A percentile compares a stretch with the other conserved stretches of the same genome.
Evolutionary conservation across 2,888 invertebrate genomes (phyloP).

Genomic region (Aphodius granarius): DNA sequence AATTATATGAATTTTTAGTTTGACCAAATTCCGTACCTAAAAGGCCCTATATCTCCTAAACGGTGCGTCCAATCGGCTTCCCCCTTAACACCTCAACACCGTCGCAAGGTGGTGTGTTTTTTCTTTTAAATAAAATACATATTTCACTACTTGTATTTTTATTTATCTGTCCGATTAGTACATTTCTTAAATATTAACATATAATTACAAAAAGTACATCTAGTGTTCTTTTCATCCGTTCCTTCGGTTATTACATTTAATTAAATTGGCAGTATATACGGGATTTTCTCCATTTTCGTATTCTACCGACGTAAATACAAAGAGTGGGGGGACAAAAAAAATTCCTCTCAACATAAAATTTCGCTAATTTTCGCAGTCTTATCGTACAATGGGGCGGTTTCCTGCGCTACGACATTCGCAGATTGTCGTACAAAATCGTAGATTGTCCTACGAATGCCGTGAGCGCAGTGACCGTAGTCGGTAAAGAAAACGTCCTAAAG

Average conservation of each 20-base stretch:
- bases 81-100: too few relatives aligned
- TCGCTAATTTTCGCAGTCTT: conserved; percentile 8
- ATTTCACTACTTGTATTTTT: not conserved
- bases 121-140: not conserved
- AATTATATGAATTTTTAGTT: too few relatives aligned
- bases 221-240: conserved; percentile 38
- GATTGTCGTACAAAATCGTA: too few relatives aligned
- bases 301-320: not conserved
- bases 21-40: too few relatives aligned
- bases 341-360: not conserved
- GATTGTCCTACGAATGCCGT: too few relatives aligned
- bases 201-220: conserved; percentile 36
- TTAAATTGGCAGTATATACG: conserved; percentile 46
- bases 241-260: conserved; percentile 36
- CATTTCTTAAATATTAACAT: conserved; percentile 27
- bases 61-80: too few relatives aligned
- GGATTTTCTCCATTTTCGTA: not conserved
- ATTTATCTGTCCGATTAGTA: conserved; percentile 23
- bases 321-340: not conserved
- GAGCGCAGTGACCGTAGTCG: too few relatives aligned
- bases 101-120: too few relatives aligned
- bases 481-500: not conserved
- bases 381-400: not conserved
- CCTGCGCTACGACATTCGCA: too few relatives aligned
- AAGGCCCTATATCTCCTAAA: too few relatives aligned